Percentiles rank a stretch among this genome's conserved stretches.
phyloP scores from a whole-genome alignment of 2,797 vertebrate genomes.

The Xiphophorus birchmanni region DNA sequence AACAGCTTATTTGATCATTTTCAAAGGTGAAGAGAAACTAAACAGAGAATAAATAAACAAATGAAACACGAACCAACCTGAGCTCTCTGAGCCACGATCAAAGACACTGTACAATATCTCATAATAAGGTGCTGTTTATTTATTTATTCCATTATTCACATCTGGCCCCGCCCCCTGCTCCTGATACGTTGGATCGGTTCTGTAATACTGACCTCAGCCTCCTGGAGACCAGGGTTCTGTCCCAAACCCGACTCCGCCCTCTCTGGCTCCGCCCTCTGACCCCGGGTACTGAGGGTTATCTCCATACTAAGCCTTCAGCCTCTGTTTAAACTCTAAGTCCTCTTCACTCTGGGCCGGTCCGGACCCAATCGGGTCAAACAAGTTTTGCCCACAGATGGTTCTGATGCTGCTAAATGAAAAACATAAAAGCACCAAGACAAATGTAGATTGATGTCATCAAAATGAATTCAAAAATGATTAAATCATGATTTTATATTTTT shows the following conservation, averaged over 20 bases:
- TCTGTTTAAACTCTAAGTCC: neutral
- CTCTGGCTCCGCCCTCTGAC: slow-evolving; percentile 27
- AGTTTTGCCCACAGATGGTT: neutral
- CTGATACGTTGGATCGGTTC: slow-evolving; percentile 32
- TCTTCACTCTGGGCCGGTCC: neutral
- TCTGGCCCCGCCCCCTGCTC: slow-evolving; percentile 61
- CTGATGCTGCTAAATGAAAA: neutral
- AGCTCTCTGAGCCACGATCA: neutral
- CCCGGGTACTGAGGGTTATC: slow-evolving; percentile 8
- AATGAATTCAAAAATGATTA: neutral
- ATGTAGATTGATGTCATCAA: neutral
- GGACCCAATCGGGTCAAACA: neutral
- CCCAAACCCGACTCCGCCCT: slow-evolving; percentile 8
- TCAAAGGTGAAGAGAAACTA: neutral
- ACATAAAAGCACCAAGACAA: neutral
- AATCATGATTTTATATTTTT: neutral
- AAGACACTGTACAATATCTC: slow-evolving; percentile 48
- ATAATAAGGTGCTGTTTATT: slow-evolving; percentile 82
- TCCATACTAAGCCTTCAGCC: neutral
- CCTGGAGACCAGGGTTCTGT: slow-evolving; percentile 22
- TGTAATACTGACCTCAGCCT: slow-evolving; percentile 74
- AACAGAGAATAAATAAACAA: neutral
- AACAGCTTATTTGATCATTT: neutral
- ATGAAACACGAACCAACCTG: no score
- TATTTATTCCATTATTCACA: slow-evolving; percentile 75